Base-by-base conservation (phyloP, 2,888 invertebrate species). In the Melanostoma scalare region DNA sequence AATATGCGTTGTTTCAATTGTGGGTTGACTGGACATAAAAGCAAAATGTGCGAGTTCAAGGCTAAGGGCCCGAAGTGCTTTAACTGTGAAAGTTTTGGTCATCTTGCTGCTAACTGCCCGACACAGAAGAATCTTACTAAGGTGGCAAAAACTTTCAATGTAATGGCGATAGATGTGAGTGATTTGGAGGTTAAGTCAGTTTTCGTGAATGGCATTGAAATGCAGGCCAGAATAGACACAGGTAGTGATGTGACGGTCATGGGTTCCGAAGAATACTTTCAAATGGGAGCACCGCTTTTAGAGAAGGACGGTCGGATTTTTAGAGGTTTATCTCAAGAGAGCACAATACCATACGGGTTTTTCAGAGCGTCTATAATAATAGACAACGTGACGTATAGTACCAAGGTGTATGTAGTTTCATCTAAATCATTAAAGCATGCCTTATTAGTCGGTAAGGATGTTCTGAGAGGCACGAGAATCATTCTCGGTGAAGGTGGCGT, bases 81-180 rank as follows among this genome's bases (percentile, higher is more conserved):
- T 31, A 50, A 50, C 50, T 50, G 50, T 4, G 50, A 30, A 8
- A 3, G 1, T 6, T 50, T 50, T 30, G 50, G 50, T 8, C 50
- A 50, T 9, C 50, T 50, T 30, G 46, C 61, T 20, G 10, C 61
- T 10, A 61, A 35, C 20, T 61, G 48, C 48, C 61, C 60, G 6
- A 20, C 4, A 35, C 44, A 46, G 44, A 33, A 20, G 2, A 20
- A 36, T 6, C 20, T 10, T 4, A n/a, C n/a, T n/a, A 55, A 55
- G 6, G 36, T 44, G 31, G 33, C 44, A 6, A 31, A 44, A 2
- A 42, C 31, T 6, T 35, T 5, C 9, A n/a, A 44, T 4, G 33
- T 60, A 33, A 42, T 8, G 2, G 42, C 8, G 4, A 3, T 42
- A 44, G 44, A 35, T 4, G 46, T 20, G 20, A 20, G 20, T 20